Base-by-base conservation (phyloP, 2,113 vertebrate species). In the Gambusia affinis region DNA sequence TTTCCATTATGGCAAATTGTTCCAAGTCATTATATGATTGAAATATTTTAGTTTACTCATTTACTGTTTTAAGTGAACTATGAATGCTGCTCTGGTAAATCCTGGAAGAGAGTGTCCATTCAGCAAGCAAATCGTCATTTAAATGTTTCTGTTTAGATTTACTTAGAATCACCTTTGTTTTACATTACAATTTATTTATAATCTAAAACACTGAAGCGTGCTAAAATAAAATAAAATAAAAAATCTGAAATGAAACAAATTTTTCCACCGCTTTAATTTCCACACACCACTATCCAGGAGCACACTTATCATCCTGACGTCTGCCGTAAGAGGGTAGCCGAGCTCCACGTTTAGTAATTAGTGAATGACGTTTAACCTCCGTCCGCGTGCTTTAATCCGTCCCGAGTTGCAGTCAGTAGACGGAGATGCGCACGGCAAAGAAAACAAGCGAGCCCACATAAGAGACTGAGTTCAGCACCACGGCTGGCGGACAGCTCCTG, bases 261-360 rank as follows among this genome's bases (percentile, higher is more conserved):
- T 51, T 51, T 24, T 2, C 47, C 19, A 22, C 19, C 5, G 19
- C 22, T 57, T 57, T 57, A 57, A 57, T 57, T 8, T 10, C 5
- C 51, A 24, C 7, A 57, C 51, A 10, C 24, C 22, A 24, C 6
- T 8, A 24, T 54, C 51, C 8, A 5, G 51, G 51, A 54, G 57
- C 64, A 10, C 44, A 71, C 67, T 75, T 76, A 42, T 85, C 72
- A 83, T 89, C 85, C 85, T 90, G 79, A 74, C 73, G 67, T 61
- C 87, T 87, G 87, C 91, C 92, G 81, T 92, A 72, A 92, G 91
- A 91, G 90, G 91, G 90, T 77, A 89, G 82, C 86, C 87, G 79
- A 88, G 91, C 0, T 88, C 90, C 88, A 88, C n/a, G 35, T 82
- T 81, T 82, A 60, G 19, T 83, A 81, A 85, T 89, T 80, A 80